Conservation (phyloP, 2,797 vertebrate genomes). For the Tangara arthus region DNA sequence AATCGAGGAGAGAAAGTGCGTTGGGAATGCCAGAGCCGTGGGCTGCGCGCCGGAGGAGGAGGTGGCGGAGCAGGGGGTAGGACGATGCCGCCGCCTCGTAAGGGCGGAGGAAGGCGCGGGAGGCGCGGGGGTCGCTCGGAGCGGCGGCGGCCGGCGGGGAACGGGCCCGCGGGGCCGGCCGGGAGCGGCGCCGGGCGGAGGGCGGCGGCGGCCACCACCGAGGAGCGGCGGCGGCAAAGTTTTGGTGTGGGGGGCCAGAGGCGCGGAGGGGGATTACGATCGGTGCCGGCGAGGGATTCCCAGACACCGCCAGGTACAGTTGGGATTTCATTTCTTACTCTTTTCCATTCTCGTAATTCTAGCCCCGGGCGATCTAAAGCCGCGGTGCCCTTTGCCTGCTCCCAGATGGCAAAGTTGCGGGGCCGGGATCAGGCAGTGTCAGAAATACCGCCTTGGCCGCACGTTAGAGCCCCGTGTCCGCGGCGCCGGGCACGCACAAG, state of each 20-base stretch:
- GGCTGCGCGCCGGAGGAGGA: constrained; percentile 67
- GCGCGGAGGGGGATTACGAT: constrained; percentile 52
- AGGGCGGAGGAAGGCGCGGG: constrained; percentile 63
- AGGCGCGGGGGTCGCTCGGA: constrained; percentile 33
- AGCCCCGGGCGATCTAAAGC: neutral
- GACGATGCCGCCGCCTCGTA: constrained; percentile 74
- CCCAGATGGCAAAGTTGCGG: constrained; percentile 29
- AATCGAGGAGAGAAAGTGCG: constrained; percentile 34
- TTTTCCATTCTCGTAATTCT: neutral
- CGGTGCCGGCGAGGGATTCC: constrained; percentile 48
- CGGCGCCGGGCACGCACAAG: neutral
- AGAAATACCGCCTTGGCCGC: neutral
- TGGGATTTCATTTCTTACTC: neutral
- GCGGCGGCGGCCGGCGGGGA: constrained; percentile 32
- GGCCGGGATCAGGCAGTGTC: neutral
- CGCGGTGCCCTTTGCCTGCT: neutral
- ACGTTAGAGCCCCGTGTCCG: neutral
- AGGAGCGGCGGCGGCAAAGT: constrained; percentile 47
- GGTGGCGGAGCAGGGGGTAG: constrained; percentile 66
- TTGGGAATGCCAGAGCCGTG: constrained; percentile 73
- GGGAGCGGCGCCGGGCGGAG: neutral
- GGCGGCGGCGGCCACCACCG: neutral
- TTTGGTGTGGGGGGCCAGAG: constrained; percentile 56
- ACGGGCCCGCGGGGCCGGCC: constrained; percentile 7
- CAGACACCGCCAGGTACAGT: constrained; percentile 50